Evolutionary conservation across 2,888 invertebrate species (phyloP).

Genomic region (Steromphala cineraria): DNA sequence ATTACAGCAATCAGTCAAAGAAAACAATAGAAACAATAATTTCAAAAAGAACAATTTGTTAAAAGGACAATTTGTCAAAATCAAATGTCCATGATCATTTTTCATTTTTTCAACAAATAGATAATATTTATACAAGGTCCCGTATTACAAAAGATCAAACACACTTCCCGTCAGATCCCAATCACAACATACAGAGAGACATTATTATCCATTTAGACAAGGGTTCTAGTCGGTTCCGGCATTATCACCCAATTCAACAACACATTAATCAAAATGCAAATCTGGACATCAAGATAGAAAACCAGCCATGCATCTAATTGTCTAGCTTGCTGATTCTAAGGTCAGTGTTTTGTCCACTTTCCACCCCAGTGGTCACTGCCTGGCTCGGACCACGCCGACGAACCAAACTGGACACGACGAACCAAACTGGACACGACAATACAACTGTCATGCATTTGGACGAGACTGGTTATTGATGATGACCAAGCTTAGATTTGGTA

Average conservation of each 20-base stretch:
- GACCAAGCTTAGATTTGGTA: background rate
- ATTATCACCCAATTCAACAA: background rate
- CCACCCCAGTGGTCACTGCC: background rate
- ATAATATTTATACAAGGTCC: no score
- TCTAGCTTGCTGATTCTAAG: background rate
- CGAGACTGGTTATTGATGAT: slow-evolving; percentile 6
- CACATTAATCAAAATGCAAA: background rate
- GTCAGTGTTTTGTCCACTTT: background rate
- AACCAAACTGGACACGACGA: background rate
- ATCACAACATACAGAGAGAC: no score
- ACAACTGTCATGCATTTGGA: slow-evolving; percentile 3
- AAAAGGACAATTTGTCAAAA: no score
- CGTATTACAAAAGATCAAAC: no score
- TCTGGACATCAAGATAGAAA: background rate
- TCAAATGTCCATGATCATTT: no score
- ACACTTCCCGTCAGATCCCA: no score
- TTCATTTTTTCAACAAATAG: no score
- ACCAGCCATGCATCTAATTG: background rate
- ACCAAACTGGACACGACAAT: background rate
- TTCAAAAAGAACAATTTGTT: no score
- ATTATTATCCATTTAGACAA: no score
- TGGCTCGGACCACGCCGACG: background rate
- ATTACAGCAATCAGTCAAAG: no score
- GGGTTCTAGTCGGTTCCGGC: no score
- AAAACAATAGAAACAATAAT: no score